phyloP scores from a whole-genome alignment of 2,888 invertebrate species.

The Helicoverpa assulta region DNA sequence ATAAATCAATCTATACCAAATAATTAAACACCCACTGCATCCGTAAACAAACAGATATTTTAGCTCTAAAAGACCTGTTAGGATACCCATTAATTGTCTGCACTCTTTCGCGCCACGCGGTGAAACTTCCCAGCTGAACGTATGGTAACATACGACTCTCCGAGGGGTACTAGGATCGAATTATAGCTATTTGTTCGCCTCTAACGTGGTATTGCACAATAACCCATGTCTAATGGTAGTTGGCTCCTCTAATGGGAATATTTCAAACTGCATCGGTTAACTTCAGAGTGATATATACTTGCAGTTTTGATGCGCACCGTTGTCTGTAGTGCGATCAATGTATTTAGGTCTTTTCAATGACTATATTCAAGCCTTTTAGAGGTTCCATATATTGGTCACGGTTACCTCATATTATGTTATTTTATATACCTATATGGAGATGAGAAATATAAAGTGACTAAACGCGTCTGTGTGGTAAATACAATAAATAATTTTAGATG shows the following conservation, averaged over 20 bases:
- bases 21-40: slow-evolving; percentile 7
- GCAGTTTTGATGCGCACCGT: slow-evolving; percentile 33
- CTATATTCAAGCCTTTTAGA: not conserved
- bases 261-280: slow-evolving; percentile 55
- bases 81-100: slow-evolving; percentile 65
- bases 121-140: slow-evolving; percentile 56
- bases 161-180: slow-evolving; percentile 77
- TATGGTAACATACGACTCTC: slow-evolving; percentile 73
- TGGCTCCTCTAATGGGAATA: slow-evolving; percentile 52
- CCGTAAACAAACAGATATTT: slow-evolving; percentile 37
- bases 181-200: slow-evolving; percentile 80
- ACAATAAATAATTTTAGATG: too few species aligned
- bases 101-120: slow-evolving; percentile 66
- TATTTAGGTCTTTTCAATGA: slow-evolving; percentile 7
- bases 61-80: slow-evolving; percentile 52
- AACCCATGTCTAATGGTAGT: slow-evolving; percentile 69
- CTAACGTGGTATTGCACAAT: slow-evolving; percentile 67
- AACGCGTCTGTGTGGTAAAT: too few species aligned
- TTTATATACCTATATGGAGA: too few species aligned
- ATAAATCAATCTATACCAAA: not conserved
- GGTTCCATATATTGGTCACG: too few species aligned
- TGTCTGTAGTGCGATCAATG: not conserved
- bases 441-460: too few species aligned
- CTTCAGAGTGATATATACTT: slow-evolving; percentile 44
- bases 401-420: too few species aligned